Evolutionary conservation across 2,888 invertebrate species (phyloP).

Genomic region (Bhutanitis thaidina): DNA sequence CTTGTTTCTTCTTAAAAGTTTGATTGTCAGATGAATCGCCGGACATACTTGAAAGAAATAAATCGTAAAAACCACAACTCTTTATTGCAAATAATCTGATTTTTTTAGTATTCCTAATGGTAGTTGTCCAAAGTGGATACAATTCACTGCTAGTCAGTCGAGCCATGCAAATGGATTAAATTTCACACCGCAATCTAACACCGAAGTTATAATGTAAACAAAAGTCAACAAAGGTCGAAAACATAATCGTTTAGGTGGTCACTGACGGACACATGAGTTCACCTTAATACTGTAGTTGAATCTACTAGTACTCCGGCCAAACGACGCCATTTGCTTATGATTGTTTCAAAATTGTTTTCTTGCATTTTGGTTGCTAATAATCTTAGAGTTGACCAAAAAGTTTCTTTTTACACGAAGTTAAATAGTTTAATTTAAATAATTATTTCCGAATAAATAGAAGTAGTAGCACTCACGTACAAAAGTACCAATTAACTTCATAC

Average conservation of each 20-base stretch:
- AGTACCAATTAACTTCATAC: not conserved
- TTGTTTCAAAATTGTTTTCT: conserved; percentile 67
- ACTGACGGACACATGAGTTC: conserved; percentile 30
- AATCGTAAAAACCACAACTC: conserved; percentile 6
- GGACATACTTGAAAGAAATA: conserved; percentile 56
- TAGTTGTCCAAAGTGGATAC: not conserved
- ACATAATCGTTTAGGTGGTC: conserved; percentile 28
- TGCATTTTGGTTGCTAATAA: conserved; percentile 51
- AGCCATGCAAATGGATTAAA: conserved; percentile 13
- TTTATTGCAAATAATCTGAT: not conserved
- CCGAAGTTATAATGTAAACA: conserved; percentile 43
- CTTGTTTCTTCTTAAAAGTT: conserved; percentile 57
- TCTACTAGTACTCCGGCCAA: conserved; percentile 58
- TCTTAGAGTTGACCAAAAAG: conserved; percentile 44
- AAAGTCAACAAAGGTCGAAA: conserved; percentile 30
- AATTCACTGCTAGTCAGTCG: not conserved
- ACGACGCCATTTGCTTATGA: conserved; percentile 69
- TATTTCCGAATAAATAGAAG: not conserved
- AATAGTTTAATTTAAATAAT: not conserved
- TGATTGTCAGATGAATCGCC: conserved; percentile 57
- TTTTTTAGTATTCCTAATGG: conserved; percentile 2
- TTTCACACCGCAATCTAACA: conserved; percentile 26
- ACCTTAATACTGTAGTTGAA: conserved; percentile 52
- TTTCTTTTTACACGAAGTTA: conserved; percentile 28
- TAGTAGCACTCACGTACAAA: not conserved